Conservation (phyloP, 2,797 vertebrate species). For the Sebastes itinus region DNA sequence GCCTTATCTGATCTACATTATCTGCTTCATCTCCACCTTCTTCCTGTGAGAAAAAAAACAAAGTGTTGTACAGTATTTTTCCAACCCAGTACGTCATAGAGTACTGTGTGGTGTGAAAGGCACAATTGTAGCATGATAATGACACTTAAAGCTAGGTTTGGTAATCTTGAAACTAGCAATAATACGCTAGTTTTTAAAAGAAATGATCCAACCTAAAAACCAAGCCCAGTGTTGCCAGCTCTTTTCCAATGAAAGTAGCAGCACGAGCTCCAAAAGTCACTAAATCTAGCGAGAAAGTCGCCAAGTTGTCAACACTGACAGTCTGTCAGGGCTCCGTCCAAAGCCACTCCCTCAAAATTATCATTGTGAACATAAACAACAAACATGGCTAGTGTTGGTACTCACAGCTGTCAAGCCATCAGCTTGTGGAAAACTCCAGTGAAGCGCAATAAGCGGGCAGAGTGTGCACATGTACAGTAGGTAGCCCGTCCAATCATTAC, state of each 20-base stretch:
- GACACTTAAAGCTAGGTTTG: neutral
- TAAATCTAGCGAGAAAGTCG: neutral
- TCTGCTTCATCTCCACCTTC: neutral
- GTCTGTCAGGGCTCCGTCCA: too few species aligned
- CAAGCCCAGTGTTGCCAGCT: neutral
- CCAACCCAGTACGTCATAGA: neutral
- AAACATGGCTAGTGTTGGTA: too few species aligned
- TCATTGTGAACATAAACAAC: too few species aligned
- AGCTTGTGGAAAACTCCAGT: too few species aligned
- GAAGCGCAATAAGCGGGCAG: too few species aligned
- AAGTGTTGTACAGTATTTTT: slow-evolving; percentile 13
- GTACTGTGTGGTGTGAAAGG: neutral
- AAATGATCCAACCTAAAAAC: neutral
- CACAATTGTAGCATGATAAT: neutral
- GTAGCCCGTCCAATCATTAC: too few species aligned
- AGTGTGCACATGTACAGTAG: too few species aligned
- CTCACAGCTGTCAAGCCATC: too few species aligned
- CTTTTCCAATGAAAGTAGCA: neutral
- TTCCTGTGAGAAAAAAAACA: neutral
- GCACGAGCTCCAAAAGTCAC: neutral
- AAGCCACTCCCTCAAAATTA: too few species aligned
- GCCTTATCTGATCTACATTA: neutral
- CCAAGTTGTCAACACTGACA: too few species aligned
- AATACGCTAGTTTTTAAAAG: neutral
- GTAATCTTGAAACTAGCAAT: neutral